Conservation (phyloP, 2,797 vertebrate species). For the Pygocentrus nattereri region DNA sequence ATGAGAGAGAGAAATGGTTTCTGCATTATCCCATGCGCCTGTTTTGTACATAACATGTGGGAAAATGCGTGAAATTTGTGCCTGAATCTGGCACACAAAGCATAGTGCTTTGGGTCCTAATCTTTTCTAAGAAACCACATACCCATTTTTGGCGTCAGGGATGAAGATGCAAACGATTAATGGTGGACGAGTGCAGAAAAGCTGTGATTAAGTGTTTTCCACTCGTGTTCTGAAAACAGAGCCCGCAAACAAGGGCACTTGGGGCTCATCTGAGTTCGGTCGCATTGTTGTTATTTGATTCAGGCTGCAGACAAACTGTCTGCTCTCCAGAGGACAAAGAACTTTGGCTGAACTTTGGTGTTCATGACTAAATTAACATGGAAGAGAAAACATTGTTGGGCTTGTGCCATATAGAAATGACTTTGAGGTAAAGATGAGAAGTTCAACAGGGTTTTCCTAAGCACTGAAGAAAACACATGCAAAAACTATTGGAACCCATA, state of each 20-base stretch:
- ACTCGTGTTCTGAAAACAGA: background rate
- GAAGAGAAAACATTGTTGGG: background rate
- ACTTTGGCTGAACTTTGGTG: conserved; percentile 37
- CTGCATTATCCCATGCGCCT: too few species aligned
- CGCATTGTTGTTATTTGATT: conserved; percentile 18
- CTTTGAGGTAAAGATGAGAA: conserved; percentile 4
- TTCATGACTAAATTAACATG: conserved; percentile 8
- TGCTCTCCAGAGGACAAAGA: conserved; percentile 27
- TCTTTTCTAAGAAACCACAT: background rate
- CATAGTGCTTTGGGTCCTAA: background rate
- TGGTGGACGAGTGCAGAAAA: background rate
- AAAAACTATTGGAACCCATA: background rate
- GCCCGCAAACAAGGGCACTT: conserved; percentile 3
- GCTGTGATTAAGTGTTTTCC: background rate
- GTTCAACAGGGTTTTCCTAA: background rate
- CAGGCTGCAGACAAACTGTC: conserved; percentile 26
- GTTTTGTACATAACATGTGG: too few species aligned
- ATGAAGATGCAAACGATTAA: background rate
- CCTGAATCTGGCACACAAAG: too few species aligned
- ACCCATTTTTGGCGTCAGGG: background rate
- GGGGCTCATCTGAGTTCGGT: background rate
- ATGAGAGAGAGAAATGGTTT: too few species aligned
- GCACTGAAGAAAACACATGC: background rate
- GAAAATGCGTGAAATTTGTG: too few species aligned
- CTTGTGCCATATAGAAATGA: background rate